These are phyloP conservation scores for Polypedilum vanderplanki DNA, from an alignment of 1,140 invertebrate species.

Conservation along the genomic window DNA sequence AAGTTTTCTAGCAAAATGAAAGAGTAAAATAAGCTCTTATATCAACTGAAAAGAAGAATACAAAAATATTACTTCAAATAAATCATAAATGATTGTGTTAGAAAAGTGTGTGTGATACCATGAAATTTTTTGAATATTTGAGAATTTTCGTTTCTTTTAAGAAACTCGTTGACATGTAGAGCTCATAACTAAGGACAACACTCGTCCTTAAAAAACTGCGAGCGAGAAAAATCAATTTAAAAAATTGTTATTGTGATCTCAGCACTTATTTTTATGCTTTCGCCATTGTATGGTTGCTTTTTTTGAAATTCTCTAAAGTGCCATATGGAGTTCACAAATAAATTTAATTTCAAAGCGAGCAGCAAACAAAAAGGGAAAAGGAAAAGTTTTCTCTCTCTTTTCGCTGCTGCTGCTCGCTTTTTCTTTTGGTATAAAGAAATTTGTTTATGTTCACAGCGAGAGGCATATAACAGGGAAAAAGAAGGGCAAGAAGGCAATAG, in stretches of 20 bases:
- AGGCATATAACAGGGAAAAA: no score
- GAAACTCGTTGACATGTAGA: no score
- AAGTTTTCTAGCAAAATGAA: neutral
- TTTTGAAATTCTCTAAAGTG: neutral
- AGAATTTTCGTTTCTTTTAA: no score
- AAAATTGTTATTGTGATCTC: conserved; percentile 26
- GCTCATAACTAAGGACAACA: no score
- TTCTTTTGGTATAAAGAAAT: neutral
- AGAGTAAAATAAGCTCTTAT: neutral
- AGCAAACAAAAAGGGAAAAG: no score
- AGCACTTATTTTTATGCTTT: conserved; percentile 23
- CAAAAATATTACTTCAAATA: neutral
- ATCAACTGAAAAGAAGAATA: neutral
- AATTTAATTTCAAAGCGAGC: conserved; percentile 19
- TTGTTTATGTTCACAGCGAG: conserved; percentile 1
- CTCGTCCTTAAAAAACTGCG: no score
- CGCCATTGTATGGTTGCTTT: neutral
- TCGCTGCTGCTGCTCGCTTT: neutral
- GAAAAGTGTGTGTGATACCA: neutral
- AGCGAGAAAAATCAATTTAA: conserved; percentile 21
- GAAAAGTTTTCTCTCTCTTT: neutral
- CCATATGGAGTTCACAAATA: conserved; percentile 28
- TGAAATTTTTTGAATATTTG: no score
- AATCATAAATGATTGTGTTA: neutral
- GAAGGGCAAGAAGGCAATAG: no score